These are phyloP conservation scores for Mythimna vitellina DNA, from an alignment of 2,888 invertebrate genomes.

Conservation along the genomic window DNA sequence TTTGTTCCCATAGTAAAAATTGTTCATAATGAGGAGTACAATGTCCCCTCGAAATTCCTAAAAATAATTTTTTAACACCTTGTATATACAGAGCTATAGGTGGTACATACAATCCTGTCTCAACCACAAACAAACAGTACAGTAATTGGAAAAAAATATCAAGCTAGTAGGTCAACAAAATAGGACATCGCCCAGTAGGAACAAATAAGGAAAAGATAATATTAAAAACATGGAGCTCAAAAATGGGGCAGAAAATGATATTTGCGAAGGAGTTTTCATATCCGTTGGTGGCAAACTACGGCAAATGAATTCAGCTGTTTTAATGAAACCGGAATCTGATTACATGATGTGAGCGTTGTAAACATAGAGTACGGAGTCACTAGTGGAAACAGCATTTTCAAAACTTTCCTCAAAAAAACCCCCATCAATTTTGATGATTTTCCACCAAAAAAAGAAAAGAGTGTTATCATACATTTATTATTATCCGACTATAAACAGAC, in stretches of 20 bases:
- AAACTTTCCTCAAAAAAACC: too few species aligned
- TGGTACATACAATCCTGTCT: not conserved
- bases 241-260: constrained; percentile 52
- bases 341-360: constrained; percentile 52
- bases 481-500: too few species aligned
- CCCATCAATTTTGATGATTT: too few species aligned
- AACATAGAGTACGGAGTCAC: not conserved
- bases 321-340: constrained; percentile 77
- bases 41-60: too few species aligned
- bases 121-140: constrained; percentile 28
- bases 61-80: too few species aligned
- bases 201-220: constrained; percentile 53
- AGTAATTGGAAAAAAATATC: constrained; percentile 41
- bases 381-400: not conserved
- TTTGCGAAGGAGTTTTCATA: constrained; percentile 66
- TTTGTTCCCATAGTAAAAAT: too few species aligned
- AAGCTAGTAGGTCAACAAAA: constrained; percentile 45
- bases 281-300: constrained; percentile 65
- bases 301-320: constrained; percentile 68
- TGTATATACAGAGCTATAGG: not conserved
- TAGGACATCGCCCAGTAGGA: constrained; percentile 38
- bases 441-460: too few species aligned
- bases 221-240: constrained; percentile 45
- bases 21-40: too few species aligned
- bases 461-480: too few species aligned